Percentiles rank a stretch among this genome's conserved stretches.
Conservation (phyloP, 2,113 vertebrate species). For the Acinonyx jubatus region DNA sequence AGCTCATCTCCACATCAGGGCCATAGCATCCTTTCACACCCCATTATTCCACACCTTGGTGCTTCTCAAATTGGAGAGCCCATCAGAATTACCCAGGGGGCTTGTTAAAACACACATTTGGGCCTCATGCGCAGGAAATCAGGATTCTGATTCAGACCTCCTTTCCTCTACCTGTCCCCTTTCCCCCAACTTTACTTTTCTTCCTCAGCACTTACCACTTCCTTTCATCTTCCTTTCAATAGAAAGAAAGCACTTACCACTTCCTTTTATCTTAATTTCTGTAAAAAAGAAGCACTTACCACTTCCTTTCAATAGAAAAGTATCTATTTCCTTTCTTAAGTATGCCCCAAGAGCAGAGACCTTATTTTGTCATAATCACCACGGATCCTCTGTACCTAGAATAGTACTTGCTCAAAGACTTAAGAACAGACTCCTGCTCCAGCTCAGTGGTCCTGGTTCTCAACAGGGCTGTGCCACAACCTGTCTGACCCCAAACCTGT, state of each 20-base stretch:
- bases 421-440: background rate
- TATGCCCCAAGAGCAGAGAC: background rate
- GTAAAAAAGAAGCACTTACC: background rate
- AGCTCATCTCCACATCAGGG: background rate
- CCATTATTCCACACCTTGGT: background rate
- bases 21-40: background rate
- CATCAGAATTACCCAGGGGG: background rate
- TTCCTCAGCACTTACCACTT: background rate
- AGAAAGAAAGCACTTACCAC: background rate
- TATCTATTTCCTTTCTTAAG: background rate
- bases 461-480: background rate
- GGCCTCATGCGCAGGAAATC: background rate
- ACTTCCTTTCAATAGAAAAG: background rate
- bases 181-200: background rate
- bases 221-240: background rate
- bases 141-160: background rate
- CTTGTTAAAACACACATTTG: background rate
- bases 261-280: background rate
- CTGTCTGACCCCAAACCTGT: constrained; percentile 86
- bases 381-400: background rate
- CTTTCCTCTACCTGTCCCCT: no score
- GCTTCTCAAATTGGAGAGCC: background rate
- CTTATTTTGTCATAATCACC: background rate
- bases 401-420: background rate
- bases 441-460: background rate